Evolutionary conservation across 2,888 invertebrate species (phyloP), one percentile per base, ranked within the genome.

Genomic region (Mimachlamys varia): DNA sequence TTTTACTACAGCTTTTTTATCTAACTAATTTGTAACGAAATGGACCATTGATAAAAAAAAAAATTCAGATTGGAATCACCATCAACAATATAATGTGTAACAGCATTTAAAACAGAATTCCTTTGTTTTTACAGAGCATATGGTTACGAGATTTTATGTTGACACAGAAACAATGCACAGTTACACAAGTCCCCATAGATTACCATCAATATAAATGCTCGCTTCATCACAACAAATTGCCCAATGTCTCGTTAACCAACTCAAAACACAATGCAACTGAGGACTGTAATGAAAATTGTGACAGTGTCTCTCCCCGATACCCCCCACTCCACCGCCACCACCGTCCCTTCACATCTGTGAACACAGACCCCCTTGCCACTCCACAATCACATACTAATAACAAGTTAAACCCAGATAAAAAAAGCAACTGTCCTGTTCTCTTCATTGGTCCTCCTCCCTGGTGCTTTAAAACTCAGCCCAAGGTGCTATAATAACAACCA

Each of bases 141-240:
- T 76, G 76, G 76, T 76, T 76, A 76, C 27, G 12, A 27, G 76
- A 76, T 76, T 76, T 27, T 76, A 76, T 76, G 76, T 76, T 76
- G 76, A 76, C 76, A 76, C 76, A 33, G 33, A 76, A 76, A 76
- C 76, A 12, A 76, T 76, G 76, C 76, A 76, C 76, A 1, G 22
- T 10, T 76, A 76, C 76, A 27, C 5, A 76, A 22, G 76, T 76
- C 76, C 76, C 76, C 33, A 76, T 76, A 76, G 76, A 76, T 76
- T 76, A 76, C 76, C 33, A 13, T 76, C 76, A 76, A 76, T 76
- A 76, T 76, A 76, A 76, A 76, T 33, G 76, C 76, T 76, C 33
- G 33, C 33, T 76, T 76, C 76, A 76, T 76, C 76, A 76, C 76
- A 33, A 76, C 76, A 76, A 76, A 76, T 76, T 76, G 27, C 76